Evolutionary conservation across 2,888 invertebrate species (phyloP), one percentile per base, ranked within the genome.

Genomic region (Phaedon cochleariae): DNA sequence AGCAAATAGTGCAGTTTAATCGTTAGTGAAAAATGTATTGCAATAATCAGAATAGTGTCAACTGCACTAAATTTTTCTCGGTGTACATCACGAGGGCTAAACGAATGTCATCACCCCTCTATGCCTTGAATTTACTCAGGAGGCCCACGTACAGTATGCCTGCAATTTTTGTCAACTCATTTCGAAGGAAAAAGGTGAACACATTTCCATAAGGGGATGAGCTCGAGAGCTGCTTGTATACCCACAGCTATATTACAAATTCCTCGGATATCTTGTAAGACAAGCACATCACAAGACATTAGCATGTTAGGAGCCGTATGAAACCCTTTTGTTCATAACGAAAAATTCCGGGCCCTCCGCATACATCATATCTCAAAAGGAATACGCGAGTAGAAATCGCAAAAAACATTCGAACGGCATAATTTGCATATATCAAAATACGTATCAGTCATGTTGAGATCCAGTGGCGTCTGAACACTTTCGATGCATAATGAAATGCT

Each of bases 251-350:
- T 66, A 66, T 66, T 66, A 66, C 62, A 66, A 62, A 66, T 66
- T 66, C 65, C 65, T 21, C 21, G 26, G 45, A 54, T 61, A 57
- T 65, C 61, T 65, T 55, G 62, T 63, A 60, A 67, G 61, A 64
- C 67, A 67, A 67, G 65, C 62, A 59, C 55, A 59, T 65, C 61
- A 66, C 65, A 64, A 64, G 67, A 64, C 61, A 67, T 67, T 67
- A 75, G 73, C 76, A 74, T 75, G 73, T 71, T 70, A 63, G 67
- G 67, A 69, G 66, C 66, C 64, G 48, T 57, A 60, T 59, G 55
- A 61, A 60, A 55, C 60, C 68, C 64, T 64, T 65, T 62, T 60
- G 62, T 68, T 68, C 68, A 21, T 65, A 70, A 68, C 57, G 62
- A 63, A 68, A 59, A 68, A 68, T 68, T 65, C 62, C 29, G 54